Conservation (phyloP, 1,140 invertebrate species). For the Lutraria rhynchaena region DNA sequence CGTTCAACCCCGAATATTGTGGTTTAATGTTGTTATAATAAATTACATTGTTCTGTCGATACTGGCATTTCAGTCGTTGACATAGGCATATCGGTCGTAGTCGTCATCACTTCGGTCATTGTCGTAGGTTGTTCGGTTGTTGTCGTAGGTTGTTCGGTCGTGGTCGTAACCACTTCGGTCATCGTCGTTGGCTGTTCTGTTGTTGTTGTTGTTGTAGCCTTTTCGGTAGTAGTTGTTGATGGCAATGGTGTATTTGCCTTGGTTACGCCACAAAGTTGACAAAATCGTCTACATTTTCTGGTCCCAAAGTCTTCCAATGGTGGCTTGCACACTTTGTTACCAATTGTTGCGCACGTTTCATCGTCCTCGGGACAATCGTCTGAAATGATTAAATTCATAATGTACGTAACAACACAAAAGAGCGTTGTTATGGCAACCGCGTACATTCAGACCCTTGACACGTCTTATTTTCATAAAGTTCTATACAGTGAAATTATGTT, state of each 20-base stretch:
- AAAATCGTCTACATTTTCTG: constrained; percentile 16
- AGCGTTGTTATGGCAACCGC: no score
- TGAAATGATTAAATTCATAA: no score
- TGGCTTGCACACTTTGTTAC: neutral
- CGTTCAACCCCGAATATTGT: neutral
- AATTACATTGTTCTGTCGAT: neutral
- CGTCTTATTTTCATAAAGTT: no score
- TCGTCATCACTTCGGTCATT: no score
- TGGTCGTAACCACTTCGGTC: neutral
- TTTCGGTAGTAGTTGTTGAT: neutral
- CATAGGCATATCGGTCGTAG: neutral
- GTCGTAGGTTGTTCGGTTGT: neutral
- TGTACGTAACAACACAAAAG: no score
- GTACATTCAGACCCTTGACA: no score
- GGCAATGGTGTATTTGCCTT: neutral
- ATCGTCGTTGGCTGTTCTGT: neutral
- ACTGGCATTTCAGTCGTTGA: neutral
- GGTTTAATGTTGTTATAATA: neutral
- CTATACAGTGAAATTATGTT: no score
- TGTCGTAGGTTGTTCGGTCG: neutral
- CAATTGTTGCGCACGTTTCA: neutral
- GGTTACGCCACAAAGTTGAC: constrained; percentile 2
- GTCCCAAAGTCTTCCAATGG: constrained; percentile 1
- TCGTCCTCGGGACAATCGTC: constrained; percentile 7
- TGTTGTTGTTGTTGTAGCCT: neutral